phyloP scores from a whole-genome alignment of 1,140 invertebrate genomes.

The Drosophila seguyi region DNA sequence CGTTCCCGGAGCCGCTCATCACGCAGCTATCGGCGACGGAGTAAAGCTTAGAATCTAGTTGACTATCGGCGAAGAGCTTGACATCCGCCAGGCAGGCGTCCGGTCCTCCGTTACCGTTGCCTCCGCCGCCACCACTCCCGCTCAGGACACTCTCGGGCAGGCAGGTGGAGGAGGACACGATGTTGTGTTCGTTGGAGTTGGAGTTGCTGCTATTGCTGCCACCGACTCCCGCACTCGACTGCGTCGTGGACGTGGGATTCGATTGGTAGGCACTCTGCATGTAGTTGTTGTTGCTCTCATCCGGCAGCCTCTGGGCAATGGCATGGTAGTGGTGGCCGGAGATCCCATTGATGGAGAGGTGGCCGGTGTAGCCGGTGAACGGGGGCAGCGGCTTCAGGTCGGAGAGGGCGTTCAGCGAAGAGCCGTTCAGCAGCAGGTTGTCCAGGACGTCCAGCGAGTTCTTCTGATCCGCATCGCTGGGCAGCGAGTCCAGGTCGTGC shows the following conservation, averaged over 20 bases:
- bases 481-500: conserved; percentile 83
- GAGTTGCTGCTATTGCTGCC: conserved; percentile 39
- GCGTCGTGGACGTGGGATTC: conserved; percentile 75
- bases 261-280: conserved; percentile 87
- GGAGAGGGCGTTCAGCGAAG: conserved; percentile 88
- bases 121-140: conserved; percentile 64
- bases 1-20: conserved; percentile 63
- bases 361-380: conserved; percentile 93
- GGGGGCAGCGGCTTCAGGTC: conserved; percentile 94
- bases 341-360: conserved; percentile 93
- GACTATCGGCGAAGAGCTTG: conserved; percentile 86
- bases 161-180: conserved; percentile 89
- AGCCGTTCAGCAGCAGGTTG: conserved; percentile 88
- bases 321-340: conserved; percentile 94
- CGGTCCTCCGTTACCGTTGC: conserved; percentile 30
- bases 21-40: conserved; percentile 86
- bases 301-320: conserved; percentile 89
- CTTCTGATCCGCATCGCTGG: conserved; percentile 85
- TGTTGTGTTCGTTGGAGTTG: conserved; percentile 86
- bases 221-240: conserved; percentile 34
- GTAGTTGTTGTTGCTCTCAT: conserved; percentile 89
- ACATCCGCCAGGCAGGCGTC: conserved; percentile 84
- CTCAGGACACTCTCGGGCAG: conserved; percentile 86
- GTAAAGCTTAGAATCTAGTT: conserved; percentile 88
- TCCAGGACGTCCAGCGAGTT: conserved; percentile 88